phyloP scores from a whole-genome alignment of 2,888 invertebrate genomes.

The Agrilus cyanescens region DNA sequence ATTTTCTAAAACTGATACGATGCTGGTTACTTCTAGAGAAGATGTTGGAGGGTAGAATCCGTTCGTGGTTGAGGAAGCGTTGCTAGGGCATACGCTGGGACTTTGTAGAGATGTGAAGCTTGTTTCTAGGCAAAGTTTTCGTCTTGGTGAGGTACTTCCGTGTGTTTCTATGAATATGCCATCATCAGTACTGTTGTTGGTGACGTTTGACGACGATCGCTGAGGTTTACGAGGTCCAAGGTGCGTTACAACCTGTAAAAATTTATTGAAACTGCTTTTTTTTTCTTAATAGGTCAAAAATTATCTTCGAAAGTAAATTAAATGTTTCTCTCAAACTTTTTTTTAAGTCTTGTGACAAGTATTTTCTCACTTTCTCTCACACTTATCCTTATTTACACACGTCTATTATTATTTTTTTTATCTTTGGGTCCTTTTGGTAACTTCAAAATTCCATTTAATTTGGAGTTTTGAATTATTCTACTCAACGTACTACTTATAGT shows the following conservation, averaged over 20 bases:
- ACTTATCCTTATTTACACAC: too few relatives aligned
- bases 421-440: too few relatives aligned
- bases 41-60: slow-evolving; percentile 29
- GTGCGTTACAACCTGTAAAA: slow-evolving; percentile 58
- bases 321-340: too few relatives aligned
- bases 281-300: neutral
- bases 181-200: neutral
- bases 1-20: slow-evolving; percentile 12
- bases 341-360: too few relatives aligned
- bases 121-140: slow-evolving; percentile 57
- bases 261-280: neutral
- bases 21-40: slow-evolving; percentile 20
- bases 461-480: too few relatives aligned
- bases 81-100: slow-evolving; percentile 24
- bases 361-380: too few relatives aligned
- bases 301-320: too few relatives aligned
- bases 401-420: too few relatives aligned
- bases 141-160: slow-evolving; percentile 35
- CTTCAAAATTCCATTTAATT: too few relatives aligned
- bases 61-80: slow-evolving; percentile 30
- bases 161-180: neutral
- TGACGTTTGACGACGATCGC: slow-evolving; percentile 31
- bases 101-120: slow-evolving; percentile 55
- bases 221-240: slow-evolving; percentile 72
- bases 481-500: too few relatives aligned